Evolutionary conservation across 64 coral and sea anemone genomes (phyloP).

Genomic region (Pachyseris speciosa): DNA sequence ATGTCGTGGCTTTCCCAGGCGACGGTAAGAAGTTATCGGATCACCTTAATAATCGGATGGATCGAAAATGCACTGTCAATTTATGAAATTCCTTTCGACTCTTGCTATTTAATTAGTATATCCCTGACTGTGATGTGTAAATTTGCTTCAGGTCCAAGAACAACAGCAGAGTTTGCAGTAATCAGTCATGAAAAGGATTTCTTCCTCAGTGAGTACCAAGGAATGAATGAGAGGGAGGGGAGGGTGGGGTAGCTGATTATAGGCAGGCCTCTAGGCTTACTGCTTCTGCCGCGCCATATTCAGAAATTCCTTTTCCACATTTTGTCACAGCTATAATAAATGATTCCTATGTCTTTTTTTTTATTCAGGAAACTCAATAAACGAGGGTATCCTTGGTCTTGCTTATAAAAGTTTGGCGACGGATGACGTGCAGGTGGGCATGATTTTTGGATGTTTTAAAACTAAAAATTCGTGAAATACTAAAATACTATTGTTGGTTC

Average conservation of each 20-base stretch:
- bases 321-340: neutral
- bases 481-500: neutral
- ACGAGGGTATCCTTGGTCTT: conserved; percentile 94
- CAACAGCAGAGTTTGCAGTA: conserved; percentile 90
- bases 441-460: neutral
- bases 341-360: neutral
- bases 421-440: conserved; percentile 83
- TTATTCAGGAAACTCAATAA: conserved; percentile 88
- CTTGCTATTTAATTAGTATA: no score
- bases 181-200: conserved; percentile 93
- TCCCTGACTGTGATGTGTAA: neutral
- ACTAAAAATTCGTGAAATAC: neutral
- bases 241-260: neutral
- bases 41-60: neutral
- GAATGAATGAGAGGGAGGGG: neutral
- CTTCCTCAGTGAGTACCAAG: conserved; percentile 75
- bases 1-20: conserved; percentile 84
- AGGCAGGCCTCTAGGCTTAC: neutral
- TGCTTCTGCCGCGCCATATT: no score
- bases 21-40: conserved; percentile 59
- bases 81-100: no score
- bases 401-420: conserved; percentile 91
- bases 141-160: conserved; percentile 78
- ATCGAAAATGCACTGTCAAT: no score
- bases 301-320: neutral